Percentiles rank a stretch among this genome's conserved stretches.
Conservation (phyloP, 2,888 invertebrate genomes). For the Pediacus dermestoides region DNA sequence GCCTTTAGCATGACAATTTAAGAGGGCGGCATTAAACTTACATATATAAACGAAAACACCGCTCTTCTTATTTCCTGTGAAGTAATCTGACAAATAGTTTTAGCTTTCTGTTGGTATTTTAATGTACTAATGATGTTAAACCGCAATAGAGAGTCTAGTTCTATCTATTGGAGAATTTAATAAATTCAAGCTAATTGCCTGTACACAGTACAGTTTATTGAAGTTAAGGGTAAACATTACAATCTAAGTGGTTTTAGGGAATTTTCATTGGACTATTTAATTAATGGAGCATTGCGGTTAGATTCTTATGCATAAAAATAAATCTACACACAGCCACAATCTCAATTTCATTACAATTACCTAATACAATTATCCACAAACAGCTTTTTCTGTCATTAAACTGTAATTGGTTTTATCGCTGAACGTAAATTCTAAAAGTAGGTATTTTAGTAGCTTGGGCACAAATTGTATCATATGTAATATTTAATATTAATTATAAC, state of each 20-base stretch:
- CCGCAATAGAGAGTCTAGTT: slow-evolving; percentile 11
- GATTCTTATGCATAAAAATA: slow-evolving; percentile 14
- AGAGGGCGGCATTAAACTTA: too few species aligned
- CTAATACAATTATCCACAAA: slow-evolving; percentile 1
- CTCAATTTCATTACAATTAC: not conserved
- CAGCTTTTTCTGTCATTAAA: slow-evolving; percentile 2
- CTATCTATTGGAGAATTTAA: slow-evolving; percentile 7
- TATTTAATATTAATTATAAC: too few species aligned
- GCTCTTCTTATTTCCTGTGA: too few species aligned
- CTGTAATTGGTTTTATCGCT: slow-evolving; percentile 1
- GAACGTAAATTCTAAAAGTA: too few species aligned
- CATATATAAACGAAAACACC: too few species aligned
- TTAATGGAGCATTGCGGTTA: slow-evolving; percentile 19
- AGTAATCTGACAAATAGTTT: too few species aligned
- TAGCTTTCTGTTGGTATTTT: too few species aligned
- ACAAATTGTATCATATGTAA: too few species aligned
- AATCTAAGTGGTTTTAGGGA: slow-evolving; percentile 18
- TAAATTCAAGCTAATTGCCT: slow-evolving; percentile 12
- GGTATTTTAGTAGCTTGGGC: too few species aligned
- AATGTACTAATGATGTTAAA: slow-evolving; percentile 20
- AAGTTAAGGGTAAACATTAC: slow-evolving; percentile 7
- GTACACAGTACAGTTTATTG: slow-evolving; percentile 10
- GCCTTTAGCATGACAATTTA: too few species aligned
- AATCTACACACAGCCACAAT: slow-evolving; percentile 6
- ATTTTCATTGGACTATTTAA: slow-evolving; percentile 22